Conservation (phyloP, 2,797 vertebrate species). For the Parauchenoglanis ngamensis region DNA sequence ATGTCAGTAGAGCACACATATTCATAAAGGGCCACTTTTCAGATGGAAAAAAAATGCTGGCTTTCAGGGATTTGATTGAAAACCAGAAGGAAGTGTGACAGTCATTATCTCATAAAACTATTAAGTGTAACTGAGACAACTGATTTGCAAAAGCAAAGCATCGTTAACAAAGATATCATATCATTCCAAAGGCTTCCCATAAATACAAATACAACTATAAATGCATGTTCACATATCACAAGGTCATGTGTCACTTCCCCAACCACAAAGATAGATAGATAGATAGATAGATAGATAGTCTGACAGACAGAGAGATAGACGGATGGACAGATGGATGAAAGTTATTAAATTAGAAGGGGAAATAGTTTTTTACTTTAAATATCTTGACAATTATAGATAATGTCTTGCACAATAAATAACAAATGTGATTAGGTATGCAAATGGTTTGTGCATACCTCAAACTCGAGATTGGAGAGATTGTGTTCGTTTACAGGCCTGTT, state of each 20-base stretch:
- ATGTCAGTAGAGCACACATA: neutral
- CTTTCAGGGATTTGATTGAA: neutral
- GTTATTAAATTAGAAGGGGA: neutral
- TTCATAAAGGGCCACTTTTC: neutral
- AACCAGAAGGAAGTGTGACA: neutral
- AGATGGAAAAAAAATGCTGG: neutral
- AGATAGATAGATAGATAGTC: neutral
- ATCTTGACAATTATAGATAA: neutral
- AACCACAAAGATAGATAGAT: neutral
- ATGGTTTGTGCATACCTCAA: neutral
- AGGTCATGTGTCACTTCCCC: neutral
- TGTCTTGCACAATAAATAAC: neutral
- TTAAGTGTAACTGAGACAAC: too few relatives aligned
- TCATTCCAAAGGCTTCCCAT: neutral
- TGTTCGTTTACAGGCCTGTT: neutral
- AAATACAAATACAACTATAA: neutral
- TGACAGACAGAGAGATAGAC: neutral
- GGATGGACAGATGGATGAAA: neutral
- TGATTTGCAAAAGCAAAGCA: too few relatives aligned
- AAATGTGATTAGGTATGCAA: conserved; percentile 2
- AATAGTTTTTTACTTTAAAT: neutral
- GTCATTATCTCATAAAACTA: too few relatives aligned
- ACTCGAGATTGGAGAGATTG: neutral
- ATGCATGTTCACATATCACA: neutral
- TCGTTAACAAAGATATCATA: neutral